Conservation (phyloP, 2,113 vertebrate species). For the Tamias sibiricus region DNA sequence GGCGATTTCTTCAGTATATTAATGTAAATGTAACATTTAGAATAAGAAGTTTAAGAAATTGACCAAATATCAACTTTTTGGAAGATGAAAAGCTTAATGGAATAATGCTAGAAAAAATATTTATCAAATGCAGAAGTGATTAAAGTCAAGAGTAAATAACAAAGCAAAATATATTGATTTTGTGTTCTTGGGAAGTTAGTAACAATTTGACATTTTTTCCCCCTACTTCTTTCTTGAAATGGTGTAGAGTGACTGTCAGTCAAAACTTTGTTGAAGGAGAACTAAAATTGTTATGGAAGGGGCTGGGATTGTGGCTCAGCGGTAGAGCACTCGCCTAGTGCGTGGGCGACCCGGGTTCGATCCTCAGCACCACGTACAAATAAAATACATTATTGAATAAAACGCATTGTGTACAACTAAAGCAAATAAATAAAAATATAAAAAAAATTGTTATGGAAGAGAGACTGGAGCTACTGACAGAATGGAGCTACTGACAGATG, state of each 20-base stretch:
- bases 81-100: background rate
- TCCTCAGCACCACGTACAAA: no score
- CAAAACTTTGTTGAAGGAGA: background rate
- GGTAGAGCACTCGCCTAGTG: no score
- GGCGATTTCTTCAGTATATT: background rate
- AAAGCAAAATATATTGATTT: background rate
- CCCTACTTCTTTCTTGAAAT: background rate
- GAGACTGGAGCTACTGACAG: no score
- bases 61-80: background rate
- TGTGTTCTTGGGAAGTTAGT: background rate
- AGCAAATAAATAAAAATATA: no score
- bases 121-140: background rate
- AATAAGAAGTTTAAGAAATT: background rate
- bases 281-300: background rate
- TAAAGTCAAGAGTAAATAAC: background rate
- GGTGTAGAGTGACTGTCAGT: background rate
- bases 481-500: no score
- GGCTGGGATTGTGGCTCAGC: no score
- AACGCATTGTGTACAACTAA: no score
- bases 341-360: no score
- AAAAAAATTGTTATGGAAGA: no score
- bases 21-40: background rate
- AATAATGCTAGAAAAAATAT: constrained; percentile 5
- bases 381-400: no score
- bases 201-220: background rate